Conservation (phyloP, 2,113 vertebrate genomes). For the Lonchura striata region DNA sequence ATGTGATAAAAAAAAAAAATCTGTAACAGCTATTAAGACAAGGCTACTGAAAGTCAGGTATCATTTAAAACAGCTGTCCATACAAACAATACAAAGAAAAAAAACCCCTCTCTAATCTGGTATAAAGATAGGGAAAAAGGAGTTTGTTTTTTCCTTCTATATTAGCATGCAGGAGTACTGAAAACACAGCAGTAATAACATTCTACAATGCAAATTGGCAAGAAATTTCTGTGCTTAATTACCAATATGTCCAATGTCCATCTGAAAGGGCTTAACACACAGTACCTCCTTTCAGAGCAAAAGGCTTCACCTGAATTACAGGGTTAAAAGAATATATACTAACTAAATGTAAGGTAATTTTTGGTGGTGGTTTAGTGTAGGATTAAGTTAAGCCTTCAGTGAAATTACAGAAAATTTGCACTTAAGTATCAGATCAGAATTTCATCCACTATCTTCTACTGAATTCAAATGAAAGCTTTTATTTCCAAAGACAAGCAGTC, state of each 20-base stretch:
- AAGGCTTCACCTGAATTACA: not conserved
- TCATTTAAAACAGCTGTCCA: not conserved
- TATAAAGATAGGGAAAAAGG: not conserved
- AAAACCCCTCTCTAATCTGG: not conserved
- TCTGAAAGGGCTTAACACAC: not conserved
- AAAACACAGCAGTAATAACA: not conserved
- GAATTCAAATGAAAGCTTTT: not conserved
- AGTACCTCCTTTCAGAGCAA: not conserved
- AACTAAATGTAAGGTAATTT: not conserved
- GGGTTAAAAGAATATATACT: not conserved
- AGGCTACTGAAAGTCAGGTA: not conserved
- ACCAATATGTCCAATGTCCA: not conserved
- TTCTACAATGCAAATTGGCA: not conserved
- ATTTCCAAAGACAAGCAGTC: not conserved
- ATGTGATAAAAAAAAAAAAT: not conserved
- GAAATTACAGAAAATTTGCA: not conserved
- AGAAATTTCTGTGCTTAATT: not conserved
- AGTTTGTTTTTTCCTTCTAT: not conserved
- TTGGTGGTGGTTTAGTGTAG: not conserved
- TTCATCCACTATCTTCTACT: not conserved
- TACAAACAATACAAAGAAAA: not conserved
- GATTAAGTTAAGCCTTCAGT: not conserved
- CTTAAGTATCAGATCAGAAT: not conserved
- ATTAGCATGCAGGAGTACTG: not conserved
- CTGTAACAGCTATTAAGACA: not conserved